Percentiles rank a stretch among this genome's conserved stretches.
These are phyloP conservation scores for Amiota communis DNA, from an alignment of 2,888 invertebrate genomes.

Conservation along the genomic window DNA sequence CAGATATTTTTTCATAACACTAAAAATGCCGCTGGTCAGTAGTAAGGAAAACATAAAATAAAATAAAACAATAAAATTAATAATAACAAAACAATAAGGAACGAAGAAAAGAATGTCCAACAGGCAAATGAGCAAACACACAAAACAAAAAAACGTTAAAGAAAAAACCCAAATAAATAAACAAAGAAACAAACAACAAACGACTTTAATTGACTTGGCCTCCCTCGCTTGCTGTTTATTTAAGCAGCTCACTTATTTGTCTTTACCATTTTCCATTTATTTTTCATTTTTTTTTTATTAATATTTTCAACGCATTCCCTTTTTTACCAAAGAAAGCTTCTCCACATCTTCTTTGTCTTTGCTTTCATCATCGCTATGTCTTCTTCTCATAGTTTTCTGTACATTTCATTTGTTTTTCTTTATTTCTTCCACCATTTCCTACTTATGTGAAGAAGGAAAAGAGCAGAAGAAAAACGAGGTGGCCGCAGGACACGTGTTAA, in stretches of 20 bases:
- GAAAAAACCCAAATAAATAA: slow-evolving; percentile 13
- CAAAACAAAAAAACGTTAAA: slow-evolving; percentile 14
- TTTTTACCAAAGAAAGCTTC: background rate
- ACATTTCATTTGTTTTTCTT: background rate
- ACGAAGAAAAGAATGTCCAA: background rate
- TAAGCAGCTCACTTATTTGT: background rate
- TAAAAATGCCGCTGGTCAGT: slow-evolving; percentile 4
- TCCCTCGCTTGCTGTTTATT: background rate
- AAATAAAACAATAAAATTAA: background rate
- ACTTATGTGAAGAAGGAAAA: slow-evolving; percentile 10
- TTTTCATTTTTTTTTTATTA: background rate
- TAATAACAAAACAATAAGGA: slow-evolving; percentile 27
- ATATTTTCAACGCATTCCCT: slow-evolving; percentile 4
- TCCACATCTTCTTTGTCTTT: too few relatives aligned
- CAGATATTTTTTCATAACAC: background rate
- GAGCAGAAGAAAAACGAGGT: slow-evolving; percentile 31
- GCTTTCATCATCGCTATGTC: background rate
- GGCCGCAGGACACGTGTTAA: slow-evolving; percentile 41
- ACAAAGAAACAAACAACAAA: slow-evolving; percentile 15
- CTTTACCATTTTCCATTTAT: background rate
- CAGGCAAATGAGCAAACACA: slow-evolving; percentile 23
- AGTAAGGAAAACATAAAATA: background rate
- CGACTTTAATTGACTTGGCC: background rate
- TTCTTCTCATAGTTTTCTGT: background rate
- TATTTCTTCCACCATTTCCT: background rate